These are phyloP conservation scores for Puntigrus tetrazona DNA, from an alignment of 2,113 vertebrate genomes.

Conservation along the genomic window DNA sequence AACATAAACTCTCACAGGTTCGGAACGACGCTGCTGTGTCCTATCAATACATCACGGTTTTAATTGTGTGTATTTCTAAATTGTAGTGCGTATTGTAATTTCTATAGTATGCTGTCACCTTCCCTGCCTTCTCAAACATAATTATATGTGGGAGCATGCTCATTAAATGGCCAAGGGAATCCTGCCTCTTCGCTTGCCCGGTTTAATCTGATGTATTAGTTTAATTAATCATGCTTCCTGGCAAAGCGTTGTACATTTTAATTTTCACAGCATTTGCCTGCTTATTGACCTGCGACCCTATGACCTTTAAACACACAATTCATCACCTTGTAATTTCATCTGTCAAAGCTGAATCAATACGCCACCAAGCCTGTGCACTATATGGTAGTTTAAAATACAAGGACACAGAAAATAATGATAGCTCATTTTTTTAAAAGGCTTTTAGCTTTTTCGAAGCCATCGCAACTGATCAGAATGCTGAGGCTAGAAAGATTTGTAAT, in stretches of 20 bases:
- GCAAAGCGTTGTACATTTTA: not conserved
- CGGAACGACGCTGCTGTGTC: not conserved
- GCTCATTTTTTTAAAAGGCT: not conserved
- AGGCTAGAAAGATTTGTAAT: not conserved
- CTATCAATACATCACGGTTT: not conserved
- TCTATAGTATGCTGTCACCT: conserved; percentile 29
- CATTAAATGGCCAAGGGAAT: conserved; percentile 20
- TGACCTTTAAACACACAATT: conserved; percentile 45
- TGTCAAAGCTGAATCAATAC: conserved; percentile 30
- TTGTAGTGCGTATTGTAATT: not conserved
- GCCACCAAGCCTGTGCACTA: not conserved
- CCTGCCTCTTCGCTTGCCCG: conserved; percentile 22
- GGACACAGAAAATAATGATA: not conserved
- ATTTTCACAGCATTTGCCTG: conserved; percentile 38
- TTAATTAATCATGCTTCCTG: conserved; percentile 44
- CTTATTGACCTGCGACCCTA: conserved; percentile 25
- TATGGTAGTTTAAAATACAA: not conserved
- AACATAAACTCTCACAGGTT: not conserved
- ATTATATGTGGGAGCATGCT: conserved; percentile 30
- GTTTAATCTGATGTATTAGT: conserved; percentile 51
- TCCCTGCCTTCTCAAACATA: conserved; percentile 18
- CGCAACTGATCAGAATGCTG: not conserved
- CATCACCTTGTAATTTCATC: conserved; percentile 16
- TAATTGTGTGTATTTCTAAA: conserved; percentile 25
- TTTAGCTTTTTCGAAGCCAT: not conserved